Evolutionary conservation across 1,140 invertebrate genomes (phyloP).

Genomic region (Saxidomus purpurata): DNA sequence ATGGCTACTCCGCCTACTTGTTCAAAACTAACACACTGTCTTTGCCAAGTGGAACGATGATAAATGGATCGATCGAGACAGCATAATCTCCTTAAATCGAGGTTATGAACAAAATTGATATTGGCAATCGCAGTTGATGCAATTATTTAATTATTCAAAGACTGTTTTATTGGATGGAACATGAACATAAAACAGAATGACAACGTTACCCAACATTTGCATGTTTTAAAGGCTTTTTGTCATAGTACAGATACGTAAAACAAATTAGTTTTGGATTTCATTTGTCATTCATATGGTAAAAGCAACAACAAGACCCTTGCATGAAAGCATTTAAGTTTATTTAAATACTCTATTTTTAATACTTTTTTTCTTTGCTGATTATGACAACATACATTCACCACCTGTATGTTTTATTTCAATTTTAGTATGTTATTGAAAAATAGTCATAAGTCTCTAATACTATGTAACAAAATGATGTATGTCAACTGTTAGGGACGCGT

Average conservation of each 20-base stretch:
- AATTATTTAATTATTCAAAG: slow-evolving; percentile 19
- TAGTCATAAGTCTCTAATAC: too few relatives aligned
- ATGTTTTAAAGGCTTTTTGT: background rate
- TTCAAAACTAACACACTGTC: slow-evolving; percentile 1
- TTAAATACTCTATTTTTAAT: too few relatives aligned
- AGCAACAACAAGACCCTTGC: too few relatives aligned
- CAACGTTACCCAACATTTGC: background rate
- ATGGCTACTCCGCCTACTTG: background rate
- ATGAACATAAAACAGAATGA: background rate
- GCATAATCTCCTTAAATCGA: background rate
- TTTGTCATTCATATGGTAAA: too few relatives aligned
- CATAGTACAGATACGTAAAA: background rate
- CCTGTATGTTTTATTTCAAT: too few relatives aligned
- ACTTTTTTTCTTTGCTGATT: too few relatives aligned
- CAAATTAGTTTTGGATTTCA: too few relatives aligned
- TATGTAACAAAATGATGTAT: too few relatives aligned
- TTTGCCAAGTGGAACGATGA: background rate
- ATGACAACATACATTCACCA: too few relatives aligned
- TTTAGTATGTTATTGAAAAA: too few relatives aligned
- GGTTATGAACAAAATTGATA: background rate
- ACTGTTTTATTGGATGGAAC: background rate
- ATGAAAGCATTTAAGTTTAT: too few relatives aligned
- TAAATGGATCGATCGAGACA: slow-evolving; percentile 22
- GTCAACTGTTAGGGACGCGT: too few relatives aligned
- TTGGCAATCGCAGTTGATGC: background rate